These are phyloP conservation scores for Limnephilus auricula DNA, from an alignment of 2,888 invertebrate genomes.

Conservation along the genomic window DNA sequence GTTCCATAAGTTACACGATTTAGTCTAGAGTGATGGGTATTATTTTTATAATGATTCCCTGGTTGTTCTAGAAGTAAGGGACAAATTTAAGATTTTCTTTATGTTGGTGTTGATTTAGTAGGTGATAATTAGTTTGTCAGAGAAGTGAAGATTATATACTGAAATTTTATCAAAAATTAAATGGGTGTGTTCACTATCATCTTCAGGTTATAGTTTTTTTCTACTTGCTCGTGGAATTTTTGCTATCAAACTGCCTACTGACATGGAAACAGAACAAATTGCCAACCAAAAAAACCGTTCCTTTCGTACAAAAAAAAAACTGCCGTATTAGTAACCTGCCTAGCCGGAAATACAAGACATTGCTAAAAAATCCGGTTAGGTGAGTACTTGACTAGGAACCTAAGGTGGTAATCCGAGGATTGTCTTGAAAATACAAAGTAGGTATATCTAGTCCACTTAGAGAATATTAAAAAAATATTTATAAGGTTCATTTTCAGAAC, in stretches of 20 bases:
- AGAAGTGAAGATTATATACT: neutral
- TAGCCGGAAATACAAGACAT: neutral
- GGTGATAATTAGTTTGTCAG: no score
- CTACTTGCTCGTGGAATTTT: neutral
- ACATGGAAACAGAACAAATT: neutral
- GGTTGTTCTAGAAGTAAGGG: no score
- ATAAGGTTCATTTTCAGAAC: no score
- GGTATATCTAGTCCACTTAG: neutral
- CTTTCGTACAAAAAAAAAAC: neutral
- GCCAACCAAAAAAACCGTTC: neutral
- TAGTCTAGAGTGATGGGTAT: no score
- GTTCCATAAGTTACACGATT: no score
- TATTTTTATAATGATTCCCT: no score
- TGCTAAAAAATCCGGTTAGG: neutral
- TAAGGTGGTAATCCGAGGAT: neutral
- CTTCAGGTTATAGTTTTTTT: neutral
- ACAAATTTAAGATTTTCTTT: no score
- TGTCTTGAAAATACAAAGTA: neutral
- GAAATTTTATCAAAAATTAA: neutral
- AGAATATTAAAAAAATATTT: neutral
- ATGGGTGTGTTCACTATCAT: neutral
- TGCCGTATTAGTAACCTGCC: neutral
- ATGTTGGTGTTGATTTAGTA: no score
- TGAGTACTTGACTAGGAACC: neutral
- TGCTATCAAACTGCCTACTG: neutral